phyloP scores from a whole-genome alignment of 2,797 vertebrate species.

The Microtus californicus region DNA sequence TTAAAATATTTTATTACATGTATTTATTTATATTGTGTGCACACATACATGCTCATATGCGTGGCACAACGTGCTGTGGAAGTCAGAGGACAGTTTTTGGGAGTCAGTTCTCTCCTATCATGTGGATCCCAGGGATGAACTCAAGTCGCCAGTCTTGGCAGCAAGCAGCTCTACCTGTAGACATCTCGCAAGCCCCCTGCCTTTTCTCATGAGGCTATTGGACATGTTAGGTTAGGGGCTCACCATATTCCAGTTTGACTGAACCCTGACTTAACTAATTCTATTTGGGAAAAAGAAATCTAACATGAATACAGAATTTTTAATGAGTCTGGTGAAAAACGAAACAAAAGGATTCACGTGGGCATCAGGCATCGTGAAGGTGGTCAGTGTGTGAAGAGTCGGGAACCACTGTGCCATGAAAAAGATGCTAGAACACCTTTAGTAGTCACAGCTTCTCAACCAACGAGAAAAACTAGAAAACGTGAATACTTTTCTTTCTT shows the following conservation, averaged over 20 bases:
- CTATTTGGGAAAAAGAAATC: neutral
- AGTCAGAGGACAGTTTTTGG: neutral
- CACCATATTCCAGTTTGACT: neutral
- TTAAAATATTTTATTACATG: too few species aligned
- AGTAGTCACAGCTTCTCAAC: neutral
- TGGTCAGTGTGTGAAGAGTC: neutral
- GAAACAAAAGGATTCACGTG: neutral
- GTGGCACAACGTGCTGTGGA: neutral
- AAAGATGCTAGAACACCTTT: neutral
- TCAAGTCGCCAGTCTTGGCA: neutral
- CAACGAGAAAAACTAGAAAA: conserved; percentile 24
- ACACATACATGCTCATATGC: neutral
- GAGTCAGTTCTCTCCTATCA: neutral
- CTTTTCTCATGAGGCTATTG: neutral
- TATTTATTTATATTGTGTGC: neutral
- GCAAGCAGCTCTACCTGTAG: neutral
- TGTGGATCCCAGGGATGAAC: neutral
- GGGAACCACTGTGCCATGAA: neutral
- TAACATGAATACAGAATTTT: conserved; percentile 4
- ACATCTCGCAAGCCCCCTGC: neutral
- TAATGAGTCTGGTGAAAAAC: neutral
- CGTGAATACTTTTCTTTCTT: neutral
- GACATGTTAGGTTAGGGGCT: neutral
- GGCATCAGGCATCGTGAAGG: neutral
- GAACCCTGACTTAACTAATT: neutral